Evolutionary conservation across 2,113 vertebrate species (phyloP), one percentile per base, ranked within the genome.

Genomic region (Chrysochloris asiatica): DNA sequence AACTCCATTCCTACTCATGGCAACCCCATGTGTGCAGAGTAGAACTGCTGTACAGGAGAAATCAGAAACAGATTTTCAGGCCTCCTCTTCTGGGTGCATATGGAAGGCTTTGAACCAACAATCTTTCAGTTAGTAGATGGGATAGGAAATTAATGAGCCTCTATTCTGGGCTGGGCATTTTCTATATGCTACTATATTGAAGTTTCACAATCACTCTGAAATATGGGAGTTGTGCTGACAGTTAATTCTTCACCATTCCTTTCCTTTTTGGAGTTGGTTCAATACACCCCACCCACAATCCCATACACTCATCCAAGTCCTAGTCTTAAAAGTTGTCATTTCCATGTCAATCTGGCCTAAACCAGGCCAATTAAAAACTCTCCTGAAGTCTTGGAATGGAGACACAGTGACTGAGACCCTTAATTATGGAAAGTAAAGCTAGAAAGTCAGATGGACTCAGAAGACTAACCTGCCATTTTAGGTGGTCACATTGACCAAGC

Each of bases 281-380:
- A 3, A 26, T 36, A 59, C 12, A 26, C 45, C 30, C 17, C 2
- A 56, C 4, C 16, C 14, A 5, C 8, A 0, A 4, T 7, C 0
- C 2, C 38, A 4, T 6, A 38, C 6, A 17, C 28, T 67, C 1
- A 38, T 11, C 24, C 30, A 61, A 38, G 38, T 24, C 78, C n/a
- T 38, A 33, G n/a, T n/a, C n/a, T n/a, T 17, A 41, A 8, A 36
- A 50, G 38, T 9, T 90, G 52, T 41, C 3, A 38, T 52, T 89
- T 81, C 47, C 52, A 45, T 45, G 47, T n/a, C 16, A 84, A 78
- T 56, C 48, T 78, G 26, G 4, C 43, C 45, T 59, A 67, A 85
- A 33, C 28, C 36, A 11, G 30, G 9, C 41, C 67, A 43, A 12
- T 7, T 54, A 65, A 50, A 67, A 83, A 43, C 89, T 69, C n/a